Base-by-base conservation (phyloP, 2,888 invertebrate species). In the Lacanobia wlatinum region DNA sequence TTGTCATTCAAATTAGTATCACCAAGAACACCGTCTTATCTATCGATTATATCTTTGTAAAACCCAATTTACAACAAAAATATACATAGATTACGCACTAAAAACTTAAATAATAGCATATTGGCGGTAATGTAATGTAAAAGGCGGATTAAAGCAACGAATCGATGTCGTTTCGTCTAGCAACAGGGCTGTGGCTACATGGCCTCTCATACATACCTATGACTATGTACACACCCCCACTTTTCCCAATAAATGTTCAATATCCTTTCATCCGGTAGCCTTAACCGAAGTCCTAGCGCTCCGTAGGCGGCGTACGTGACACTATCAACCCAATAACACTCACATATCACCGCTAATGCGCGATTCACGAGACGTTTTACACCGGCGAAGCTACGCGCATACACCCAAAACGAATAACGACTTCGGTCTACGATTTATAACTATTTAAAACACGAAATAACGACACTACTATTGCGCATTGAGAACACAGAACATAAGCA, bases 161-260 rank as follows among this genome's bases (percentile, higher is more conserved):
- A 94, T 95, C 95, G 92, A 95, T 95, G 93, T 88, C 83, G 84
- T 82, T 90, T 86, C 89, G 83, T 88, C 87, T 93, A 92, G 94
- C 92, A 93, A 94, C 93, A 94, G 94, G 94, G 94, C 94, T 91
- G 93, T 91, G 92, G 90, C 94, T 88, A 82, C 81, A 88, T 88
- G 83, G 78, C 80, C 67, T 80, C 81, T 71, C 80, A 82, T 87
- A 88, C 75, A 84, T 89, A 89, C 81, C 80, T 89, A 86, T 87
- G 86, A 38, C 72, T 79, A 79, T 82, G 81, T 79, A 84, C 84
- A 83, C 81, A 80, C 84, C 86, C 73, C 78, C 79, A 80, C 80
- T 85, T 90, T 90, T 83, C 73, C 77, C 78, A 83, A 82, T 82
- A 84, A 85, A 89, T 88, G 75, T 80, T 65, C 76, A 75, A 88